A percentile compares a stretch with the other conserved stretches of the same genome.
Evolutionary conservation across 2,113 vertebrate genomes (phyloP).

Genomic region (Rattus norvegicus): DNA sequence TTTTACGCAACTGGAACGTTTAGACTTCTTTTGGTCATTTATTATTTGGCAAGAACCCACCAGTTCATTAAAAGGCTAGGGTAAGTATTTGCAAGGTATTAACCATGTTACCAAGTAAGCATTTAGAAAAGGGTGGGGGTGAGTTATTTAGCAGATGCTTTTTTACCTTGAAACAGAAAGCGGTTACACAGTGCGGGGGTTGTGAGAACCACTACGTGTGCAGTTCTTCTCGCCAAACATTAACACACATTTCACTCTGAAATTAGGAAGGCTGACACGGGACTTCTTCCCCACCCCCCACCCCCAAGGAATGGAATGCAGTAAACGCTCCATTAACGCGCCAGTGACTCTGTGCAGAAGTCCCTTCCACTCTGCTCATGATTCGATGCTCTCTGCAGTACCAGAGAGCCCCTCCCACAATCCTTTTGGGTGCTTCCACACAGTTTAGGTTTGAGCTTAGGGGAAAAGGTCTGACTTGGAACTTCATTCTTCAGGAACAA

Average conservation of each 20-base stretch:
- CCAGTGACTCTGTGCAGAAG: neutral
- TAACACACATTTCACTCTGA: constrained; percentile 58
- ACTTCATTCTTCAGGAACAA: constrained; percentile 66
- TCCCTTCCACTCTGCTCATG: constrained; percentile 48
- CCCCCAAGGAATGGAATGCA: constrained; percentile 40
- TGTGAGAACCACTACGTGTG: neutral
- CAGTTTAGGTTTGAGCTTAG: constrained; percentile 24
- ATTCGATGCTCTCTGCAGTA: neutral
- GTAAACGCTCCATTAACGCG: constrained; percentile 37
- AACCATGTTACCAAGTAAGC: constrained; percentile 54
- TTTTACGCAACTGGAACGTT: constrained; percentile 32
- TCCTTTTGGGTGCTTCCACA: constrained; percentile 17
- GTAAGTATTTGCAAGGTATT: constrained; percentile 39
- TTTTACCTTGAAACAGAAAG: no score
- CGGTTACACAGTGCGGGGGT: no score
- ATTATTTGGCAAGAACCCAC: constrained; percentile 38
- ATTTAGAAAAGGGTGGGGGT: constrained; percentile 29
- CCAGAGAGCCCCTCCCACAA: neutral
- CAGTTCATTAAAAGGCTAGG: constrained; percentile 46
- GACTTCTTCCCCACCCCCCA: neutral
- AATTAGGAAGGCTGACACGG: constrained; percentile 57
- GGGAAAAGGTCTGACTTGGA: constrained; percentile 47
- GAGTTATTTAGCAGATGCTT: neutral
- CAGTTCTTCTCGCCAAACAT: constrained; percentile 60
- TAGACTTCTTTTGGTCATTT: neutral